Percentiles rank a stretch among this genome's conserved stretches.
phyloP scores from a whole-genome alignment of 2,113 vertebrate genomes.

The Carlito syrichta region DNA sequence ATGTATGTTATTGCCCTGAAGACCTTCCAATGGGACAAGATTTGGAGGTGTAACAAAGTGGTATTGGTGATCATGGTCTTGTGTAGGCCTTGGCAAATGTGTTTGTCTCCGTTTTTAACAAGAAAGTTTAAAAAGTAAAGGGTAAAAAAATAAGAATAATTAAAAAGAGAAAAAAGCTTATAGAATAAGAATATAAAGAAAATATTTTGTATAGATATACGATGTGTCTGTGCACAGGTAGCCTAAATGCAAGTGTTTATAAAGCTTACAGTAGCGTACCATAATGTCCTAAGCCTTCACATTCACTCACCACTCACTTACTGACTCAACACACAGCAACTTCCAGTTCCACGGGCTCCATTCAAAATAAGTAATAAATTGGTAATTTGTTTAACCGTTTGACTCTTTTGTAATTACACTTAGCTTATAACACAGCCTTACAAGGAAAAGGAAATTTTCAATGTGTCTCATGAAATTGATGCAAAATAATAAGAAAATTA shows the following conservation, averaged over 20 bases:
- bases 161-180: not conserved
- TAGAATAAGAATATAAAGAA: not conserved
- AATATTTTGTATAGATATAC: not conserved
- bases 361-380: not conserved
- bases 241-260: no score
- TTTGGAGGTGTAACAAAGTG: not conserved
- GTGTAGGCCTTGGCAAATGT: not conserved
- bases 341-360: not conserved
- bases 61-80: not conserved
- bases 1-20: not conserved
- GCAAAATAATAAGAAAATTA: not conserved
- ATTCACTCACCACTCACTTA: no score
- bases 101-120: not conserved
- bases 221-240: not conserved
- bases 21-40: not conserved
- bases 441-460: not conserved
- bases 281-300: no score
- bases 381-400: no score
- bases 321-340: not conserved
- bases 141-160: not conserved
- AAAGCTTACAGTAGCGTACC: no score
- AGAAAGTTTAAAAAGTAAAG: not conserved
- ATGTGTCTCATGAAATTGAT: not conserved
- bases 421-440: no score
- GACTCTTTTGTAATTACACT: no score